Conservation (phyloP, 2,888 invertebrate genomes). For the Dasypolia templi region DNA sequence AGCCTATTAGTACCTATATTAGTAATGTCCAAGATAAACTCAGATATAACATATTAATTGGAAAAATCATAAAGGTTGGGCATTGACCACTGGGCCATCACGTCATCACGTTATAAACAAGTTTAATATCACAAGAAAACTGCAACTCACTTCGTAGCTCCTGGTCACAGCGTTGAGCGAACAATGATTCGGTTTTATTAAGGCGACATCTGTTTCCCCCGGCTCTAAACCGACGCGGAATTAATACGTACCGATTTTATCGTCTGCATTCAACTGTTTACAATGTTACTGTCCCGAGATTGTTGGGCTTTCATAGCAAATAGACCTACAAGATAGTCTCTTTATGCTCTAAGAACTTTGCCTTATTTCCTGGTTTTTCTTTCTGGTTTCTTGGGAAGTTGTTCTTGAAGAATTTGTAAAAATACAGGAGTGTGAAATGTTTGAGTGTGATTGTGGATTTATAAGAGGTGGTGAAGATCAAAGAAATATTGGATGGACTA, state of each 20-base stretch:
- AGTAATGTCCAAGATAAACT: too few relatives aligned
- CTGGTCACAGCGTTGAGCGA: conserved; percentile 69
- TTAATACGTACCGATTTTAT: conserved; percentile 64
- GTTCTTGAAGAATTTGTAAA: background rate
- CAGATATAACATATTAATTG: too few relatives aligned
- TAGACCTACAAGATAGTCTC: background rate
- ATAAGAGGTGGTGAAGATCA: too few relatives aligned
- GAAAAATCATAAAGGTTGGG: background rate
- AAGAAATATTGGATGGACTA: too few relatives aligned
- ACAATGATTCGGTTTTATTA: conserved; percentile 84
- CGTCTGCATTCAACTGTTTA: conserved; percentile 50
- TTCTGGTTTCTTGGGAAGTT: background rate
- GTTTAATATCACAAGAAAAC: conserved; percentile 3
- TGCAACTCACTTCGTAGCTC: conserved; percentile 62
- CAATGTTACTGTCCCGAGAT: conserved; percentile 52
- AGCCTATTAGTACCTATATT: too few relatives aligned
- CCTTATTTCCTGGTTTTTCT: conserved; percentile 16
- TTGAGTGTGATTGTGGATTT: too few relatives aligned
- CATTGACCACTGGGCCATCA: background rate
- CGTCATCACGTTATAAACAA: background rate
- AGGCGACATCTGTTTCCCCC: conserved; percentile 77
- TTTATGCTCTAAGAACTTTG: conserved; percentile 9
- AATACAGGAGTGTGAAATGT: background rate
- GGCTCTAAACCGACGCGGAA: conserved; percentile 69
- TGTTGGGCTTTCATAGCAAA: conserved; percentile 24